These are phyloP conservation scores for Serilophus lunatus DNA, from an alignment of 2,113 vertebrate genomes.

Conservation along the genomic window DNA sequence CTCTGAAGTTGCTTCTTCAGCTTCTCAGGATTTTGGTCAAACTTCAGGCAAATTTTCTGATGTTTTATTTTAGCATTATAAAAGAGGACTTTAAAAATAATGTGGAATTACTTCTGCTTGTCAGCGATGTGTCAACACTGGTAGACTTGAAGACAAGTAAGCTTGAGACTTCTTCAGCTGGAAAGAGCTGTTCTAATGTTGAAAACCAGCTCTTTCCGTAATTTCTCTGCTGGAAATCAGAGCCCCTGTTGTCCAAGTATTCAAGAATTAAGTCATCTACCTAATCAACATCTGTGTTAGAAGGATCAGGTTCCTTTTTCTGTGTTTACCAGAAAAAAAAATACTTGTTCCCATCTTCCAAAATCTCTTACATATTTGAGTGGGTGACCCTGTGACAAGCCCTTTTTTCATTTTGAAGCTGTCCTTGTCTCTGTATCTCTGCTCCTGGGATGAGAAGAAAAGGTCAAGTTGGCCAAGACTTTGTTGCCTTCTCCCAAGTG, in stretches of 20 bases:
- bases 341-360: background rate
- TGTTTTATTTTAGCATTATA: background rate
- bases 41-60: background rate
- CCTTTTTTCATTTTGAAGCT: background rate
- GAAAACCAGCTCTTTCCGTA: background rate
- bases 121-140: background rate
- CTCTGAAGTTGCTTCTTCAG: background rate
- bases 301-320: background rate
- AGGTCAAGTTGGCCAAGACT: background rate
- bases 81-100: background rate
- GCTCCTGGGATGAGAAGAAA: background rate
- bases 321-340: background rate
- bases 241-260: background rate
- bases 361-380: accelerated
- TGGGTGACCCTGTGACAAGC: too few species aligned
- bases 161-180: background rate
- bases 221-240: background rate
- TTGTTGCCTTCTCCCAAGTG: background rate
- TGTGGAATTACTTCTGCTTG: background rate
- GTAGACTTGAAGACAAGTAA: background rate
- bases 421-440: background rate
- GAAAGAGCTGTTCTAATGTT: background rate
- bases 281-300: background rate
- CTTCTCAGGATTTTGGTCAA: background rate
- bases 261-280: background rate